Percentiles rank a stretch among this genome's conserved stretches.
Conservation (phyloP, 1,140 invertebrate genomes). For the Drosophila ficusphila region DNA sequence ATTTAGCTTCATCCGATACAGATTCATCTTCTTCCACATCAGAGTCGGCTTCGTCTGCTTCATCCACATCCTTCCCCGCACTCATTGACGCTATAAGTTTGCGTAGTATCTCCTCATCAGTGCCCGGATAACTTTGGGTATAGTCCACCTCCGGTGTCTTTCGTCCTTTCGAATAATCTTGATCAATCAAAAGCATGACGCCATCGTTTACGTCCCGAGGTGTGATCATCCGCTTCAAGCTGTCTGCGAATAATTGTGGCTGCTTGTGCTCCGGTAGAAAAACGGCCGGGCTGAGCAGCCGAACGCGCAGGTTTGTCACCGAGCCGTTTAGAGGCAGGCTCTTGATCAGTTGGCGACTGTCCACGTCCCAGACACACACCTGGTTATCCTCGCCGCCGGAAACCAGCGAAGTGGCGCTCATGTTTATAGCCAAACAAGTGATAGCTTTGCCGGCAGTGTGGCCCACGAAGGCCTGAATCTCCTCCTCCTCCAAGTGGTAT, state of each 20-base stretch:
- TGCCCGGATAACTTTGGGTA: not conserved
- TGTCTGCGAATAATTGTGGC: slow-evolving; percentile 83
- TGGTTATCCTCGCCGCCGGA: slow-evolving; percentile 90
- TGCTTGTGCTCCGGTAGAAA: slow-evolving; percentile 81
- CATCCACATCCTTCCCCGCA: not conserved
- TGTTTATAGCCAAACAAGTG: slow-evolving; percentile 89
- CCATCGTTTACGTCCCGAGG: slow-evolving; percentile 52
- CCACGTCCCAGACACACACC: slow-evolving; percentile 92
- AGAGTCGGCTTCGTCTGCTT: not conserved
- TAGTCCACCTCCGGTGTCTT: not conserved
- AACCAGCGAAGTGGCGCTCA: slow-evolving; percentile 88
- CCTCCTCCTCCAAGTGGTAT: slow-evolving; percentile 86
- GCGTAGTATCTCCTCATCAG: not conserved
- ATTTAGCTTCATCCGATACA: not conserved
- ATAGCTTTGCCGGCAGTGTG: slow-evolving; percentile 87
- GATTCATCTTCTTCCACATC: not conserved
- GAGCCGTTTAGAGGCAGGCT: slow-evolving; percentile 89
- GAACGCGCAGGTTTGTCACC: slow-evolving; percentile 89
- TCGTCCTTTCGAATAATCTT: not conserved
- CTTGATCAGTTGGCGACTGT: slow-evolving; percentile 89
- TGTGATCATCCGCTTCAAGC: slow-evolving; percentile 76
- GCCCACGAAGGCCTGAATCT: slow-evolving; percentile 86
- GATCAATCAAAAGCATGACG: slow-evolving; percentile 64
- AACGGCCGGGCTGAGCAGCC: slow-evolving; percentile 84
- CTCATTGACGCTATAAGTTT: not conserved